These are phyloP conservation scores for Hemistola chrysoprasaria DNA, from an alignment of 2,888 invertebrate species.

Conservation along the genomic window DNA sequence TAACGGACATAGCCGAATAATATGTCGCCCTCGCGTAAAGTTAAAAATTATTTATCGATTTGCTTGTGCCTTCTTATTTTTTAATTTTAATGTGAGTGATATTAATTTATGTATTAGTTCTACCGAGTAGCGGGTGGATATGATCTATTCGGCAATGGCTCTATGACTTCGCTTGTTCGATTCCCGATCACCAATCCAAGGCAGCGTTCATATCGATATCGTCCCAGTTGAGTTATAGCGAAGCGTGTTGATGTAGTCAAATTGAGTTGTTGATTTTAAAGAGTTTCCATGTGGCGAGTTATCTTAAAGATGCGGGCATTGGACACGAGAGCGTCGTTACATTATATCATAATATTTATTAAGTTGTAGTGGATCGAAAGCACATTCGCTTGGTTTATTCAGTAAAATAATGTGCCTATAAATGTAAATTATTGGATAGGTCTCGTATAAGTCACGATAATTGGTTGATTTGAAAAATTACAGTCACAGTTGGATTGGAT, in stretches of 20 bases:
- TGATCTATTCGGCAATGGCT: constrained; percentile 69
- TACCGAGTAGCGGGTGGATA: constrained; percentile 56
- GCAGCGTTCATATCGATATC: constrained; percentile 51
- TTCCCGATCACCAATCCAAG: constrained; percentile 56
- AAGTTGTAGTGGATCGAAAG: constrained; percentile 76
- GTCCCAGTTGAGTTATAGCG: constrained; percentile 56
- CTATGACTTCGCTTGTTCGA: constrained; percentile 68
- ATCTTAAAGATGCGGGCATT: constrained; percentile 74
- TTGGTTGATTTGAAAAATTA: constrained; percentile 67
- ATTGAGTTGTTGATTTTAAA: constrained; percentile 62
- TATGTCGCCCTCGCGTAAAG: constrained; percentile 53
- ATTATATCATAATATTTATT: constrained; percentile 61
- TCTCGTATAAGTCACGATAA: constrained; percentile 71
- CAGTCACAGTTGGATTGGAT: constrained; percentile 55
- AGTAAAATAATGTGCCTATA: constrained; percentile 81
- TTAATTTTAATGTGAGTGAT: constrained; percentile 76
- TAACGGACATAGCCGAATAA: constrained; percentile 72
- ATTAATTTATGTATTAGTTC: constrained; percentile 77
- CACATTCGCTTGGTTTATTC: constrained; percentile 76
- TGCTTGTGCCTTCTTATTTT: constrained; percentile 79
- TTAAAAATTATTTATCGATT: constrained; percentile 75
- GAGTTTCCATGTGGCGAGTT: constrained; percentile 56
- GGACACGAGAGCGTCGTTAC: constrained; percentile 62
- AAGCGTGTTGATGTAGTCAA: constrained; percentile 61
- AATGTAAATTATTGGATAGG: constrained; percentile 78